Percentiles rank a stretch among this genome's conserved stretches.
These are phyloP conservation scores for Taxidea taxus DNA, from an alignment of 2,113 vertebrate genomes.

Conservation along the genomic window DNA sequence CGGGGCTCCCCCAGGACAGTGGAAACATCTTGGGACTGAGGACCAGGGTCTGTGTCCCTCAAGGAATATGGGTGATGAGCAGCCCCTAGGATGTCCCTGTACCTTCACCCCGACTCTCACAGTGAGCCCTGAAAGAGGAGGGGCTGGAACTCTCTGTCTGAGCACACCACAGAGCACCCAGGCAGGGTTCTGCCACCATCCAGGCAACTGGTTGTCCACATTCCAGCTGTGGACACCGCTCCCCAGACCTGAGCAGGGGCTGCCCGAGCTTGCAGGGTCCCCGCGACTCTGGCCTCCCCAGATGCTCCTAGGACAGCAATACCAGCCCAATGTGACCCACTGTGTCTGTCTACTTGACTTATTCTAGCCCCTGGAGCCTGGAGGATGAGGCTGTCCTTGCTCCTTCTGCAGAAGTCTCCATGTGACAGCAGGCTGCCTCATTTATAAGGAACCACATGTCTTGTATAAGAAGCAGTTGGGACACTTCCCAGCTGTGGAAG, in stretches of 20 bases:
- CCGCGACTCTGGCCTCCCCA: background rate
- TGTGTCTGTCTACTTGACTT: background rate
- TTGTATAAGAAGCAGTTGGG: background rate
- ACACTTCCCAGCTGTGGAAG: background rate
- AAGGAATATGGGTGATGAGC: background rate
- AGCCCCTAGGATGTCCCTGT: background rate
- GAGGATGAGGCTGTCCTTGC: background rate
- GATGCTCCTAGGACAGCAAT: background rate
- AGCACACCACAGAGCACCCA: background rate
- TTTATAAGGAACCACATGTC: background rate
- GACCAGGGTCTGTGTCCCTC: background rate
- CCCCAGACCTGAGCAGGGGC: background rate
- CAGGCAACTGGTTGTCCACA: accelerated
- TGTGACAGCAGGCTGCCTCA: accelerated
- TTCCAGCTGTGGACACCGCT: accelerated
- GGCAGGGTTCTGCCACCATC: background rate
- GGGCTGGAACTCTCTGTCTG: background rate
- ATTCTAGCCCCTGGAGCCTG: background rate
- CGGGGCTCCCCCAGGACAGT: background rate
- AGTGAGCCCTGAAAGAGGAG: background rate
- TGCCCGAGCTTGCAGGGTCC: background rate
- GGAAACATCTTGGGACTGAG: background rate
- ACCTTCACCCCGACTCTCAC: background rate
- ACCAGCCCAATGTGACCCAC: too few species aligned
- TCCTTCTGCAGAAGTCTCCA: background rate